Base-by-base conservation (phyloP, 2,113 vertebrate genomes). In the Crotalus horridus region DNA sequence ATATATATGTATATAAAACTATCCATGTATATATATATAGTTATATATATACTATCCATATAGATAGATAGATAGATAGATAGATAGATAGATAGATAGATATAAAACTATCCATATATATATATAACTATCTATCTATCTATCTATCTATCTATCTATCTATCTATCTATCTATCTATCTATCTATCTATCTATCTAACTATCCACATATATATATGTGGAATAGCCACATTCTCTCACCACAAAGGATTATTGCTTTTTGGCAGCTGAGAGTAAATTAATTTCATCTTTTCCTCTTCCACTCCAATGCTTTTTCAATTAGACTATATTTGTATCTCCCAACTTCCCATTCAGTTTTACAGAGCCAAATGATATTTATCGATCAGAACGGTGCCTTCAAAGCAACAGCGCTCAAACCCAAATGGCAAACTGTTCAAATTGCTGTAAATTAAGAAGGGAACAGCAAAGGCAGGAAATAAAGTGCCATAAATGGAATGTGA, bases 401-500 rank as follows among this genome's bases (percentile, higher is more conserved):
- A 12, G 74, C 20, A 91, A 9, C 21, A 90, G 0, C 12, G 33
- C 85, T 29, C 92, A 17, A 53, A 93, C 29, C 93, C 29, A n/a
- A 86, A 3, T 53, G 26, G 24, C 13, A 0, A 24, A 1, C 54
- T 92, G 92, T 61, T 55, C 59, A 46, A 86, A 23, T 55, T 29
- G 56, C 87, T 55, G 24, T 56, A 86, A 94, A 93, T 10, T 43
- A 55, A 93, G 85, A 93, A 85, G 6, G 8, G 85, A 94, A 21
- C 29, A 91, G 24, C 43, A 95, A 93, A 59, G 26, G 23, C 87
- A 89, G 93, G 56, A 69, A 93, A 89, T 20, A 95, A 93, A 94
- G 9, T 3, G 9, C 20, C 33, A 51, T 93, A 89, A 88, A 53
- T 43, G 15, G 23, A 93, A 89, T 61, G 17, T 8, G 10, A 39